Base-by-base conservation (phyloP, 2,797 vertebrate species). In the Scyliorhinus canicula region DNA sequence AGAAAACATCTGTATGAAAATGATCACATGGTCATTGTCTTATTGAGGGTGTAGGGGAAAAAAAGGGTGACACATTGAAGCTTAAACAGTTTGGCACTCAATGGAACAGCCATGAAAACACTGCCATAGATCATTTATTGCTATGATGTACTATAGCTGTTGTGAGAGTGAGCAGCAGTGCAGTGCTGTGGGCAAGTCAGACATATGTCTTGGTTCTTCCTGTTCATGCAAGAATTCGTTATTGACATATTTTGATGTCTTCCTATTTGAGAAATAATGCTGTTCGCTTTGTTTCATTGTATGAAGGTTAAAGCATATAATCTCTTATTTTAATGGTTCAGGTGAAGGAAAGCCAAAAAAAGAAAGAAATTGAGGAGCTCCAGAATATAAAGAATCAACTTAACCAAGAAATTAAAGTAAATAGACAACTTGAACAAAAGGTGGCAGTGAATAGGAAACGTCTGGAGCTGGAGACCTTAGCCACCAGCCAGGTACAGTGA, bases 391-490 rank as follows among this genome's bases (percentile, higher is more conserved):
- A 99, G 95, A 96, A 96, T 93, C 97, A 97, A 63, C 97, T 99
- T 95, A 98, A 99, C 95, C 97, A 91, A 44, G 88, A 91, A 57
- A 65, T 91, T 57, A 19, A 44, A 63, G 19, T 65, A 91, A 91
- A 91, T 40, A 96, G 96, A 93, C 97, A 97, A 63, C 97, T 99
- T 95, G 98, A 99, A 95, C 97, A 98, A 71, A 98, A 99, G 95
- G 97, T 99, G 63, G 96, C 96, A 69, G 95, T 97, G 77, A 98
- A 98, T 95, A 99, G 97, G 95, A 98, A 97, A 95, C 97, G 98
- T 2, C 96, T 99, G 95, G 98, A 98, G 96, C 97, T 99, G 97
- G 98, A 99, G 96, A 97, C 98, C 0, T 96, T 98, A 96, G 98
- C 98, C 94, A 97, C 98, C 19, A 97, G 97, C 96, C 97, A 98